Percentiles rank a stretch among this genome's conserved stretches.
Evolutionary conservation across 1,140 invertebrate species (phyloP).

Genomic region (Trachymyrmex cornetzi): DNA sequence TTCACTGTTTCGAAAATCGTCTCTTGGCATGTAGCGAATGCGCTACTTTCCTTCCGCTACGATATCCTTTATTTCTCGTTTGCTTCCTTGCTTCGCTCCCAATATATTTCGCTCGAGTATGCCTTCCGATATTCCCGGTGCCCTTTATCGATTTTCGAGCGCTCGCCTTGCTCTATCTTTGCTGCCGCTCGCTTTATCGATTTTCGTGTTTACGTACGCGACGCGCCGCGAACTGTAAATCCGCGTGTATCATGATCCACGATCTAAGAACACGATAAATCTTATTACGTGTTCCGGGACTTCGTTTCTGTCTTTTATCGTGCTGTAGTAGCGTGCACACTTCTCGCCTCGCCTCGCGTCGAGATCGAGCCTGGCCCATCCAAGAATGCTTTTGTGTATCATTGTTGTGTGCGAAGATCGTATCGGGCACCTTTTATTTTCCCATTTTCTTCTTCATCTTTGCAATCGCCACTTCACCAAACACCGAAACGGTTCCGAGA

Average conservation of each 20-base stretch:
- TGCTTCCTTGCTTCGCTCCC: constrained; percentile 38
- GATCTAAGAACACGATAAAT: constrained; percentile 76
- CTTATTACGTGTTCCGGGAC: constrained; percentile 73
- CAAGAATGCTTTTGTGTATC: constrained; percentile 61
- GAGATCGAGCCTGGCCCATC: constrained; percentile 27
- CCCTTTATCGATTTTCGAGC: constrained; percentile 72
- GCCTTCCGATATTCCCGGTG: constrained; percentile 63
- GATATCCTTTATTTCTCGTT: constrained; percentile 64
- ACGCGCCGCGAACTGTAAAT: constrained; percentile 72
- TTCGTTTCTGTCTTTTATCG: constrained; percentile 73
- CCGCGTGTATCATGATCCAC: constrained; percentile 74
- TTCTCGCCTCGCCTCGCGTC: constrained; percentile 19
- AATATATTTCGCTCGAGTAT: constrained; percentile 60
- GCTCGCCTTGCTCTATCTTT: constrained; percentile 38
- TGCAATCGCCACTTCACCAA: constrained; percentile 36
- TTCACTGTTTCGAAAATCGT: constrained; percentile 61
- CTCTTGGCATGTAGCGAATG: constrained; percentile 31
- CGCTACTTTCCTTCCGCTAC: constrained; percentile 43
- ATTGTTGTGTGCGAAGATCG: constrained; percentile 41
- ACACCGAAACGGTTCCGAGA: neutral
- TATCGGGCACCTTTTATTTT: neutral
- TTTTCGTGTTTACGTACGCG: constrained; percentile 61
- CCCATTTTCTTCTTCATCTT: constrained; percentile 41
- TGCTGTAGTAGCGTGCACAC: constrained; percentile 62
- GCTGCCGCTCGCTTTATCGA: constrained; percentile 52